phyloP scores from a whole-genome alignment of 2,888 invertebrate species.

The Campoletis raptor region DNA sequence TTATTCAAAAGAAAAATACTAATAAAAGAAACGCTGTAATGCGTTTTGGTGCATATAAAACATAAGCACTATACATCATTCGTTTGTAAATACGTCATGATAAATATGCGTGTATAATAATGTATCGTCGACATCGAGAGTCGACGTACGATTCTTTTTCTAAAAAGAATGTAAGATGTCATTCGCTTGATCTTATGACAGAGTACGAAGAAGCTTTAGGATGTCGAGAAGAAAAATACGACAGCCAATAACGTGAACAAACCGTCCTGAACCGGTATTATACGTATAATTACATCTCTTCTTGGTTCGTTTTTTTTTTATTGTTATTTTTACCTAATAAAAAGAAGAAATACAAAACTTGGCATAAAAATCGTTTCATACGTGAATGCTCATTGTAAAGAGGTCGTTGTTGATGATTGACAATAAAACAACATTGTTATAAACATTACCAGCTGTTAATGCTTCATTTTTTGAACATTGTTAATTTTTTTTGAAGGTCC shows the following conservation, averaged over 20 bases:
- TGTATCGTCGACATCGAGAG: slow-evolving; percentile 17
- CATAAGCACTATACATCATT: not conserved
- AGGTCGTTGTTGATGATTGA: slow-evolving; percentile 76
- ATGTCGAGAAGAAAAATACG: slow-evolving; percentile 23
- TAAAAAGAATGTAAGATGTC: slow-evolving; percentile 8
- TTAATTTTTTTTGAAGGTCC: not conserved
- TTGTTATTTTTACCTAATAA: slow-evolving; percentile 58
- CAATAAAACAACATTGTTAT: slow-evolving; percentile 79
- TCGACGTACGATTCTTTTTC: not conserved
- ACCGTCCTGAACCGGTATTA: slow-evolving; percentile 70
- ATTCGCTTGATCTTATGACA: slow-evolving; percentile 30
- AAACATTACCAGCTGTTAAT: slow-evolving; percentile 61
- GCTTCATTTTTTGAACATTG: not conserved
- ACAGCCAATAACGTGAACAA: slow-evolving; percentile 52
- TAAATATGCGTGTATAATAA: slow-evolving; percentile 15
- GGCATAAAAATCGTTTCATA: slow-evolving; percentile 73
- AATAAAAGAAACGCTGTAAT: slow-evolving; percentile 13
- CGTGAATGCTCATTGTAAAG: slow-evolving; percentile 76
- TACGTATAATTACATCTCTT: slow-evolving; percentile 52
- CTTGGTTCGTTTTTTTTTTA: slow-evolving; percentile 58
- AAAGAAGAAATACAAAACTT: slow-evolving; percentile 21
- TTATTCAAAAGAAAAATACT: slow-evolving; percentile 25
- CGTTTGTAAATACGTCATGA: slow-evolving; percentile 38
- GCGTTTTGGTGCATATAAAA: slow-evolving; percentile 20
- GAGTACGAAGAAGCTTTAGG: slow-evolving; percentile 34